Evolutionary conservation across 2,797 vertebrate genomes (phyloP).

Genomic region (Sebastes melanostomus): DNA sequence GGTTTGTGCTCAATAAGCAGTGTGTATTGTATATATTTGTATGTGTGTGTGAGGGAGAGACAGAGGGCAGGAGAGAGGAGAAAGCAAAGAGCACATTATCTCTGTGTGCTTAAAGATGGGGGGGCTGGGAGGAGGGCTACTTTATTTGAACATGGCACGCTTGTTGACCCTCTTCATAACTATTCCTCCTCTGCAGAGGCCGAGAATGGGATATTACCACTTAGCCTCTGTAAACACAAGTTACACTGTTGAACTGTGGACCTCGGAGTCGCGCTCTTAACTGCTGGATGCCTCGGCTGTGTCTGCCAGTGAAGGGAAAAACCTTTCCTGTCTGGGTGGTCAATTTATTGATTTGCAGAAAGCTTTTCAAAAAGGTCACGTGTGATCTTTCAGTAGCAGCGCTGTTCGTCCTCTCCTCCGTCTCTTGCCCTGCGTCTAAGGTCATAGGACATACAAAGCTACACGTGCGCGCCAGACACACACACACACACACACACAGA

Average conservation of each 20-base stretch:
- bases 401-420: neutral
- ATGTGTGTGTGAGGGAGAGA: neutral
- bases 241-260: constrained; percentile 72
- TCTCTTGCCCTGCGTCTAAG: constrained; percentile 18
- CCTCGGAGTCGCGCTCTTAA: constrained; percentile 47
- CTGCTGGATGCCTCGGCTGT: constrained; percentile 42
- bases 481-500: neutral
- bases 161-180: constrained; percentile 71
- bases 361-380: constrained; percentile 57
- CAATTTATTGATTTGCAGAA: constrained; percentile 71
- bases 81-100: constrained; percentile 26
- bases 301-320: constrained; percentile 34
- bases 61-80: neutral
- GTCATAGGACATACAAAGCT: constrained; percentile 19
- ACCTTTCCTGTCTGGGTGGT: constrained; percentile 45
- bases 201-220: constrained; percentile 69
- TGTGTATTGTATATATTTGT: neutral
- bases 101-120: constrained; percentile 18
- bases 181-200: constrained; percentile 57
- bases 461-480: neutral
- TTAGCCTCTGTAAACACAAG: constrained; percentile 77
- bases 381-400: constrained; percentile 43
- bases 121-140: constrained; percentile 17
- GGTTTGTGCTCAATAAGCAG: constrained; percentile 10
- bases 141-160: constrained; percentile 70